Base-by-base conservation (phyloP, 2,113 vertebrate genomes). In the Caloenas nicobarica region DNA sequence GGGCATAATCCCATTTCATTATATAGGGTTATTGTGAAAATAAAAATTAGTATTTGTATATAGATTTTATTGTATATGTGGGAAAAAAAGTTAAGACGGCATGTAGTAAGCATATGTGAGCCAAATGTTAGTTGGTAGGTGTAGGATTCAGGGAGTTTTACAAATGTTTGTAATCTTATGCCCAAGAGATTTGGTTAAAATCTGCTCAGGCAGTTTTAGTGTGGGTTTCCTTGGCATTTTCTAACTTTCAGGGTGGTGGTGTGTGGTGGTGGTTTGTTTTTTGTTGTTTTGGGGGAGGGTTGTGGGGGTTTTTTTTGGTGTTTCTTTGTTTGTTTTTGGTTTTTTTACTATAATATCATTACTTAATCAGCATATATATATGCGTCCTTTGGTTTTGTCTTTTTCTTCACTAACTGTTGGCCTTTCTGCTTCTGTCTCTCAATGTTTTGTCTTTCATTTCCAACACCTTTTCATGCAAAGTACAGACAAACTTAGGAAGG, bases 51-150 rank as follows among this genome's bases (percentile, higher is more conserved):
- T 0, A 23, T 86, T 61, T 58, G 3, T 46, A 9, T 40, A 14
- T 78, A 7, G 81, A 42, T 61, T 51, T 28, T 29, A 21, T 21
- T 15, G 42, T 72, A 6, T 46, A 28, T 70, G 31, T 44, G 40
- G 11, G 5, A 46, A 46, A 34, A 25, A 21, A 71, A 56, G 42
- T 16, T 31, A 29, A 42, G 44, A 9, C 3, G 26, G 5, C 10
- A 18, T 4, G 9, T 74, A 14, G 29, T 58, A 46, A 62, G 77
- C 77, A 33, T 60, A 22, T 0, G 0, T 5, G 28, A 61, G 14
- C 40, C 19, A 61, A 34, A 16, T 0, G 0, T n/a, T 77, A 22
- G 16, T 40, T 77, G 54, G 9, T 54, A 26, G 19, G 31, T 77
- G 86, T 73, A 88, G 40, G 19, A 42, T 84, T 33, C 51, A 44